Conservation (phyloP, 23 tunicate genomes). For the Pegea sp. region DNA sequence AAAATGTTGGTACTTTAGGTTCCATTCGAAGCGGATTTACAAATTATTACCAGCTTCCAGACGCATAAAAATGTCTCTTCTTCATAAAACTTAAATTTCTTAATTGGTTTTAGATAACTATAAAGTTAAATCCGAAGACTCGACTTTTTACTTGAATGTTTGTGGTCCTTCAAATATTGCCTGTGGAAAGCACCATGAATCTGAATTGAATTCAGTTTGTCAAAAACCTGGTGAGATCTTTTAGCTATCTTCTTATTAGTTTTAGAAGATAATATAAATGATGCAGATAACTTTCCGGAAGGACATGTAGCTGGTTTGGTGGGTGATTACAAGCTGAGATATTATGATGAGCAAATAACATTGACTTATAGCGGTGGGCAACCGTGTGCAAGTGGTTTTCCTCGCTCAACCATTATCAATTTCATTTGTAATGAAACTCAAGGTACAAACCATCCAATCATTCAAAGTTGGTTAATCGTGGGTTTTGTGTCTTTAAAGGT, state of each 20-base stretch:
- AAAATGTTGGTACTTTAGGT: too few relatives aligned
- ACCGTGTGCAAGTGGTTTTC: slow-evolving; percentile 23
- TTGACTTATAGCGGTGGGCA: slow-evolving; percentile 24
- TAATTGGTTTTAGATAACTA: not conserved
- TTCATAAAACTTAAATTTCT: not conserved
- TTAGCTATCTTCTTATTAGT: not conserved
- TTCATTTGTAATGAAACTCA: slow-evolving; percentile 46
- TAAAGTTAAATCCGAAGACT: too few relatives aligned
- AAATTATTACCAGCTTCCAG: not conserved
- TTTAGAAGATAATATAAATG: slow-evolving; percentile 2
- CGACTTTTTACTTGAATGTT: slow-evolving; percentile 15
- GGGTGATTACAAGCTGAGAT: slow-evolving; percentile 11
- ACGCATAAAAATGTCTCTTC: too few relatives aligned
- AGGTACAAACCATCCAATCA: slow-evolving; percentile 6
- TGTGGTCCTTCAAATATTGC: slow-evolving; percentile 9
- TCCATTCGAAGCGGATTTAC: too few relatives aligned
- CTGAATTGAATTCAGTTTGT: slow-evolving; percentile 10
- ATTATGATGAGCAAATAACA: slow-evolving; percentile 27
- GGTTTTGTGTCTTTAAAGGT: slow-evolving; percentile 3
- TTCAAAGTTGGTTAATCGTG: not conserved
- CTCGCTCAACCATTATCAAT: slow-evolving; percentile 21
- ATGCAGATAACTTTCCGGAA: too few relatives aligned
- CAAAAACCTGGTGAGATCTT: slow-evolving; percentile 9
- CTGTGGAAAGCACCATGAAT: slow-evolving; percentile 8
- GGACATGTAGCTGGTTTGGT: slow-evolving; percentile 12